These are phyloP conservation scores for Calliscelio sp. DNA, from an alignment of 2,888 invertebrate genomes.

Conservation along the genomic window DNA sequence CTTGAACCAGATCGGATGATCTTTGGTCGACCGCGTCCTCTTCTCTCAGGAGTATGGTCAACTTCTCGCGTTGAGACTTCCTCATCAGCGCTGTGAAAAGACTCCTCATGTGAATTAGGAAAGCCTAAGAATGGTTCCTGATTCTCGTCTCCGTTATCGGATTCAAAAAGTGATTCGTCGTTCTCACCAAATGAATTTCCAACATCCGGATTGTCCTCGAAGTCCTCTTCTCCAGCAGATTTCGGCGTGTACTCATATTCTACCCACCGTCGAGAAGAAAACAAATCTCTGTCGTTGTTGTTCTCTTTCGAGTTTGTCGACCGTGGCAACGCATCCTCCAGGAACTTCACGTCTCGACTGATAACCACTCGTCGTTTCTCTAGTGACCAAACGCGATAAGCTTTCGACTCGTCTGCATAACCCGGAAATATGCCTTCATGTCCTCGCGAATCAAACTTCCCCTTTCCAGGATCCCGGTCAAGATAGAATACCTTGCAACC, in stretches of 20 bases:
- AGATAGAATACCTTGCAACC: slow-evolving; percentile 40
- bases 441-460: slow-evolving; percentile 41
- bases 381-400: slow-evolving; percentile 43
- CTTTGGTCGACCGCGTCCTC: slow-evolving; percentile 41
- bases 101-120: background rate
- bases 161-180: background rate
- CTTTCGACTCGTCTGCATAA: slow-evolving; percentile 47
- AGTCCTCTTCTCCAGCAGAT: background rate
- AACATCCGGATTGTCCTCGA: background rate
- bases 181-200: background rate
- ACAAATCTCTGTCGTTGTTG: too few relatives aligned
- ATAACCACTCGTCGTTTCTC: slow-evolving; percentile 22
- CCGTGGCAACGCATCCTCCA: slow-evolving; percentile 21
- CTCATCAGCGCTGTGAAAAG: background rate
- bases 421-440: slow-evolving; percentile 43
- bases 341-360: slow-evolving; percentile 43
- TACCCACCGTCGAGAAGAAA: too few relatives aligned
- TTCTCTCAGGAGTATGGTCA: background rate
- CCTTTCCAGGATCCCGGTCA: slow-evolving; percentile 37
- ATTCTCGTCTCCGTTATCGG: background rate
- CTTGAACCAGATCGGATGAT: slow-evolving; percentile 37
- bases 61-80: background rate
- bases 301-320: background rate
- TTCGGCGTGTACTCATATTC: background rate
- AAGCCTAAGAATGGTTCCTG: background rate